A percentile compares a stretch with the other conserved stretches of the same genome.
These are phyloP conservation scores for Lepetodrilus schrolli DNA, from an alignment of 2,888 invertebrate genomes.

Conservation along the genomic window DNA sequence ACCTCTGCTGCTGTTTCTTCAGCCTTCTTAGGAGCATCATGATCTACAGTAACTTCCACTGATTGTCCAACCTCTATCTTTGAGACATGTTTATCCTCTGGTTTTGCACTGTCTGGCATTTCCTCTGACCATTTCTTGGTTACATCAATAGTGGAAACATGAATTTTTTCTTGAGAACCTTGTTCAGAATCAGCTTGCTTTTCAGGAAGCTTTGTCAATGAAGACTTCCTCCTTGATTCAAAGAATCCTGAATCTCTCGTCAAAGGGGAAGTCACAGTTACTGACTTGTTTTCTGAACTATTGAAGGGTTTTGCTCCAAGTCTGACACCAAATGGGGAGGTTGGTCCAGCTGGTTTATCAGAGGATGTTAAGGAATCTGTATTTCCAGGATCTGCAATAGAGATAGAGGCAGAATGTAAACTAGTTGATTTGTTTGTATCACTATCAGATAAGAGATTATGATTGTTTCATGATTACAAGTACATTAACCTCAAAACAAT, in stretches of 20 bases:
- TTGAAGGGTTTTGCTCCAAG: constrained; percentile 26
- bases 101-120: background rate
- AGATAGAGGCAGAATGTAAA: too few species aligned
- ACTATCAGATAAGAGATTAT: too few species aligned
- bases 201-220: background rate
- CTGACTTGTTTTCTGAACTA: constrained; percentile 2
- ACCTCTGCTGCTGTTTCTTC: background rate
- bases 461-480: too few species aligned
- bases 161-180: background rate
- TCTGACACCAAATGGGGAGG: constrained; percentile 22
- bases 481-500: too few species aligned
- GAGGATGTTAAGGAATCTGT: background rate
- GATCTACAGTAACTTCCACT: background rate
- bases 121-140: background rate
- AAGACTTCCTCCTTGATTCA: background rate
- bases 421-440: too few species aligned
- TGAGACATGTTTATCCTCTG: background rate
- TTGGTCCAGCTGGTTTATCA: constrained; percentile 7
- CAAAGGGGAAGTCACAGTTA: constrained; percentile 22
- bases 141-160: constrained; percentile 1
- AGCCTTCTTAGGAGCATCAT: background rate
- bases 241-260: background rate
- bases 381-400: background rate
- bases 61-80: background rate
- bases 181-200: background rate